A percentile compares a stretch with the other conserved stretches of the same genome.
Conservation (phyloP, 2,113 vertebrate genomes). For the Tragulus kanchil region DNA sequence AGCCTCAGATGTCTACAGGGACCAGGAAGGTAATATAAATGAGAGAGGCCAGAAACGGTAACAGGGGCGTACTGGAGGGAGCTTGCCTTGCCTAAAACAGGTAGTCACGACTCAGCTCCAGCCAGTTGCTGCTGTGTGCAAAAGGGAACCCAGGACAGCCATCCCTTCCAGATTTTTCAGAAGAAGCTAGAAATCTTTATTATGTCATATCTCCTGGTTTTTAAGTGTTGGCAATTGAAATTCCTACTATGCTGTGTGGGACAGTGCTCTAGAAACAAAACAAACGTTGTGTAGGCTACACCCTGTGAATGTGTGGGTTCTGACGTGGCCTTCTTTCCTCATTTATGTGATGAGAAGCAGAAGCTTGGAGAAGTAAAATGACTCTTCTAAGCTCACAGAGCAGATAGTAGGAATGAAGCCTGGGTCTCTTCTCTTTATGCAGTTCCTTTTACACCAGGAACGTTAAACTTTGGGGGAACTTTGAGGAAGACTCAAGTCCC, state of each 20-base stretch:
- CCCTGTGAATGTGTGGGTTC: not conserved
- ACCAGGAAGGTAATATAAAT: not conserved
- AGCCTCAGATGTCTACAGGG: not conserved
- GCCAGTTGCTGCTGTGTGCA: not conserved
- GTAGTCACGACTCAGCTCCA: not conserved
- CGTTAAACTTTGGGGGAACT: not conserved
- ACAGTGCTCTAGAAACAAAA: not conserved
- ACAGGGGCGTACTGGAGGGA: not conserved
- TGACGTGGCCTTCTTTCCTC: not conserved
- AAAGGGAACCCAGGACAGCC: not conserved
- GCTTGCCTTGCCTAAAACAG: not conserved
- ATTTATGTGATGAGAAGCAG: constrained; percentile 7
- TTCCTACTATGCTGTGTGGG: not conserved
- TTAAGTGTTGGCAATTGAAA: constrained; percentile 44
- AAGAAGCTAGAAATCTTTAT: constrained; percentile 41
- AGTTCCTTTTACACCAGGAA: not conserved
- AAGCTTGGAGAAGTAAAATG: constrained; percentile 28
- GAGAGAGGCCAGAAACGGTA: not conserved
- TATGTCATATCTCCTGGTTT: not conserved
- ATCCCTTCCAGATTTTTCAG: not conserved
- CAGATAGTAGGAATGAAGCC: not conserved
- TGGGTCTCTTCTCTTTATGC: constrained; percentile 10
- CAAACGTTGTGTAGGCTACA: not conserved
- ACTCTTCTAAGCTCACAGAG: not conserved
- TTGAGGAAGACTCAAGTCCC: not conserved